phyloP scores from a whole-genome alignment of 2,888 invertebrate species.

The Trimorus sp. region DNA sequence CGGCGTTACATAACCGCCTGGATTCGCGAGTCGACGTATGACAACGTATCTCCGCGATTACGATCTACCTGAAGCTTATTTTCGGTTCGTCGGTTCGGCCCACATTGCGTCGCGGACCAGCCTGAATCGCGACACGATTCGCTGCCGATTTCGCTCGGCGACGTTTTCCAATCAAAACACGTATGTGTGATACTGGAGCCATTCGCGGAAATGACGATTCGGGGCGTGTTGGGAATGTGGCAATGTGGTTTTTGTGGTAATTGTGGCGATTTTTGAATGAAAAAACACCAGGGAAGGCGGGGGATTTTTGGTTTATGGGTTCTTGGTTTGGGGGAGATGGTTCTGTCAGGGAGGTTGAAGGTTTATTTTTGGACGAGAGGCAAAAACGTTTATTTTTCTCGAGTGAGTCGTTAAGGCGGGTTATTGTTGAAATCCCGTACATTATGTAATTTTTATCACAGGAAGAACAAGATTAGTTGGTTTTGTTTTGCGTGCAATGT shows the following conservation, averaged over 20 bases:
- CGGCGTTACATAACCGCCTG: conserved; percentile 43
- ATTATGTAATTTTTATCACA: conserved; percentile 31
- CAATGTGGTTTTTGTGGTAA: not conserved
- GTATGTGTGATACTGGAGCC: no score
- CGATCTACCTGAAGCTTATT: not conserved
- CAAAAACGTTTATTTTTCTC: not conserved
- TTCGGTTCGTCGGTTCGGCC: no score
- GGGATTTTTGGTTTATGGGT: not conserved
- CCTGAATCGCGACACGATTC: not conserved
- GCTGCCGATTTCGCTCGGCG: not conserved
- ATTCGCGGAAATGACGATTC: no score
- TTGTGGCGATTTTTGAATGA: not conserved
- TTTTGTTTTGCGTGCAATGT: not conserved
- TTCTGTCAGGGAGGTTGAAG: not conserved
- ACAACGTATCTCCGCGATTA: conserved; percentile 20
- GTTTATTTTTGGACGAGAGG: conserved; percentile 21
- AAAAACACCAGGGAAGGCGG: not conserved
- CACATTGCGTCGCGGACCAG: no score
- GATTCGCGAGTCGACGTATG: conserved; percentile 9
- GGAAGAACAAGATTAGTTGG: no score
- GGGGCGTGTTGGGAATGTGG: not conserved
- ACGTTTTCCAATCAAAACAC: no score
- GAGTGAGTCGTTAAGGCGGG: conserved; percentile 11
- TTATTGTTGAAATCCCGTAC: conserved; percentile 24
- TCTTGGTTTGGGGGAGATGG: not conserved